Evolutionary conservation across 2,888 invertebrate species (phyloP).

Genomic region (Corythucha ciliata): DNA sequence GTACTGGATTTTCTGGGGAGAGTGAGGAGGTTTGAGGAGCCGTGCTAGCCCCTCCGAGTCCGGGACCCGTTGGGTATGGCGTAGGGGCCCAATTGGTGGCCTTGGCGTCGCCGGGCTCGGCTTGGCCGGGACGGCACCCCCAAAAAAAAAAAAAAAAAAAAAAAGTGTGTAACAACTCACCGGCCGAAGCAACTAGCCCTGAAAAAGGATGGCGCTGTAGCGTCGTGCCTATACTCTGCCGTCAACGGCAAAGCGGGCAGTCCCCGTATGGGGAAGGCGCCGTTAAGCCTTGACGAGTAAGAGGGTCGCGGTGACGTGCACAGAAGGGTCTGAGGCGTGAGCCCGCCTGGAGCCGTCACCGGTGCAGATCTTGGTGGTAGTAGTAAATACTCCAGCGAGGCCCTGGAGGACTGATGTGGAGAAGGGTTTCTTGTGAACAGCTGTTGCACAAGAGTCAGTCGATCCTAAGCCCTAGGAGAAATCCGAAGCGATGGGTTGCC

Average conservation of each 20-base stretch:
- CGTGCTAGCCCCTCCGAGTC: too few species aligned
- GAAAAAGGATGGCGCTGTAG: constrained; percentile 56
- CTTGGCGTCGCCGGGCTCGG: too few species aligned
- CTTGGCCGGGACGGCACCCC: too few species aligned
- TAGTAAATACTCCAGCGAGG: constrained; percentile 49
- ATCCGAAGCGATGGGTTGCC: constrained; percentile 28
- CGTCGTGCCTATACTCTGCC: constrained; percentile 48
- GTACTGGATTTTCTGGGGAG: too few species aligned
- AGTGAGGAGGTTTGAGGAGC: too few species aligned
- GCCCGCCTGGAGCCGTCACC: constrained; percentile 47
- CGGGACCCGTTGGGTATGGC: too few species aligned
- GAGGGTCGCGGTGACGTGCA: constrained; percentile 45
- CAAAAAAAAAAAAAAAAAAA: too few species aligned
- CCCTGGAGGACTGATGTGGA: constrained; percentile 53
- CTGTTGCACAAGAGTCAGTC: constrained; percentile 51
- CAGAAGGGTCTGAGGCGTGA: constrained; percentile 51
- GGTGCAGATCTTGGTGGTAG: constrained; percentile 54
- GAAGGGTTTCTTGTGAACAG: constrained; percentile 56
- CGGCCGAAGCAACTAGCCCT: constrained; percentile 47
- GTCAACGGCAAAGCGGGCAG: constrained; percentile 29
- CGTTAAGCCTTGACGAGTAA: constrained; percentile 50
- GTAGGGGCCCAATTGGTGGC: too few species aligned
- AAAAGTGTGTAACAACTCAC: constrained; percentile 47
- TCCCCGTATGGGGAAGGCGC: constrained; percentile 37
- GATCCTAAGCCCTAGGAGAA: constrained; percentile 46